Conservation (phyloP, 2,113 vertebrate genomes). For the Alouatta palliata region DNA sequence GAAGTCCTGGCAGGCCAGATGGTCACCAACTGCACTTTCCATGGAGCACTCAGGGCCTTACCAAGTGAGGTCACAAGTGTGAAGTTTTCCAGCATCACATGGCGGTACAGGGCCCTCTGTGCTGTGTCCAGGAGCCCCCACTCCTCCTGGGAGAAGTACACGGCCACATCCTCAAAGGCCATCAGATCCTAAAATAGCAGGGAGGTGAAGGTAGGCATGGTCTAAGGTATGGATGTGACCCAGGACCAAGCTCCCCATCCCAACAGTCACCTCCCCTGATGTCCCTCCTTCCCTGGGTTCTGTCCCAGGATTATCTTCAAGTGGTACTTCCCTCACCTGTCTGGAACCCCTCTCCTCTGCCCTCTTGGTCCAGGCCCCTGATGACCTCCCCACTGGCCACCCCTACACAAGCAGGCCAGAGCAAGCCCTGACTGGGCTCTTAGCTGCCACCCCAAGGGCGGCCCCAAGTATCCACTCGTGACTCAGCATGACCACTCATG, state of each 20-base stretch:
- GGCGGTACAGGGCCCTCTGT: conserved; percentile 68
- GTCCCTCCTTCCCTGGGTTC: neutral
- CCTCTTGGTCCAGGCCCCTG: neutral
- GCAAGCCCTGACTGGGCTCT: neutral
- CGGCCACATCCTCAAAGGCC: conserved; percentile 73
- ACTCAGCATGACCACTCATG: neutral
- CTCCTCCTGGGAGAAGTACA: conserved; percentile 74
- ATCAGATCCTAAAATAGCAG: conserved; percentile 54
- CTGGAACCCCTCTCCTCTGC: neutral
- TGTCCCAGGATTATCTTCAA: neutral
- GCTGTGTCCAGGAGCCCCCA: conserved; percentile 65
- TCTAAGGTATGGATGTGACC: neutral
- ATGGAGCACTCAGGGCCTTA: conserved; percentile 48
- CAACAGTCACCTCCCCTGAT: rapidly evolving
- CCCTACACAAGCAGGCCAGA: neutral
- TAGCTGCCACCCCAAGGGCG: neutral
- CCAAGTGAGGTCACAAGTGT: conserved; percentile 62
- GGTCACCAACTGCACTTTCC: neutral
- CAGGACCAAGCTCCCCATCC: neutral
- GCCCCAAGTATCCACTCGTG: neutral
- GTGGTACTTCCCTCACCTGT: neutral
- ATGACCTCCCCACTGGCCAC: neutral
- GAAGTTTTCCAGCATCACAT: conserved; percentile 77
- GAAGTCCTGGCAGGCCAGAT: neutral
- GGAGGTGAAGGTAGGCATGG: neutral